Evolutionary conservation across 2,113 vertebrate species (phyloP), one percentile per base, ranked within the genome.

Genomic region (Clarias gariepinus): DNA sequence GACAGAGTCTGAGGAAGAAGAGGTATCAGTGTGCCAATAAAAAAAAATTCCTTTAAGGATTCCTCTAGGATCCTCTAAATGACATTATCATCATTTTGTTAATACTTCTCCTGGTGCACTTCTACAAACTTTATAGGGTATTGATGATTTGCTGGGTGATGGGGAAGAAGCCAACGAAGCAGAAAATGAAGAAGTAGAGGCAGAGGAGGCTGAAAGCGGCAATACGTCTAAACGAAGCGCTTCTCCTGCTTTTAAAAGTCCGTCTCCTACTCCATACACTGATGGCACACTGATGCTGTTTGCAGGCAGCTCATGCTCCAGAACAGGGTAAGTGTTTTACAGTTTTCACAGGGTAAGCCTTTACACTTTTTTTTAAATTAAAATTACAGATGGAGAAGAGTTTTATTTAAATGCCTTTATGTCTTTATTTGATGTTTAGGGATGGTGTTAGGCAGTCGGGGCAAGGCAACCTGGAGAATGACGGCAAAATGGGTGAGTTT

Each of bases 251-350:
- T 93, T 88, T 86, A 90, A 74, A 78, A 86, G 82, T 89, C 91
- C 87, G 47, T 94, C 84, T 82, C 92, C 90, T 8, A 93, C 86
- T 81, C 94, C 89, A 87, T 96, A 91, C 76, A 94, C 95, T 1
- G 98, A 99, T 30, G 96, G 96, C 1, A 97, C 97, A 0, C 86
- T 98, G 68, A 94, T 98, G 93, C 94, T 99, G 16, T 99, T 99
- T 83, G 93, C 93, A 0, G 97, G 97, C 36, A 97, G 96, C 91
- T 98, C 94, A 83, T 97, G 96, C 90, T 98, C 96, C 16, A 97
- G 97, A 86, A 96, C 95, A 11, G 95, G 95, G 98, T 99, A 89
- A 90, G 71, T 83, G 30, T 66, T 10, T 16, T 5, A 47, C 3
- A 58, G 76, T n/a, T 66, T 10, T 16, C 5, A 47, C 2, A 58